These are phyloP conservation scores for Carposina sasakii DNA, from an alignment of 1,140 invertebrate genomes.

Conservation along the genomic window DNA sequence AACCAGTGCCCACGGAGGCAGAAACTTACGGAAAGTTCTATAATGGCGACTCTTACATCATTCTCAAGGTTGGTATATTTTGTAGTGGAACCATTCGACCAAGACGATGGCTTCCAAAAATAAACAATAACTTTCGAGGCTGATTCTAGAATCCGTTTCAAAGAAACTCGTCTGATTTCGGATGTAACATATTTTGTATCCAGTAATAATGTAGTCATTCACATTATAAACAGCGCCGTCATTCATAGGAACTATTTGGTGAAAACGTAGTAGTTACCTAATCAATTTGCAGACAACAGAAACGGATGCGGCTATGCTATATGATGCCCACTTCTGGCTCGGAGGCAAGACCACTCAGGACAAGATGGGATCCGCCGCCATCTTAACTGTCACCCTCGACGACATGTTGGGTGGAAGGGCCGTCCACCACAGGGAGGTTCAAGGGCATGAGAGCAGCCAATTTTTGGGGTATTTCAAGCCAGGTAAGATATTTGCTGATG, in stretches of 20 bases:
- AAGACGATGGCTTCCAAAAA: no score
- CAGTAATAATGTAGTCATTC: no score
- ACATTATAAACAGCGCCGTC: no score
- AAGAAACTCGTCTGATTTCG: no score
- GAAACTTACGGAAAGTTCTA: conserved; percentile 90
- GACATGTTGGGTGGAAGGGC: conserved; percentile 87
- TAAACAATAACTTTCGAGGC: no score
- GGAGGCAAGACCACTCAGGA: conserved; percentile 88
- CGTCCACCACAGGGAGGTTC: conserved; percentile 90
- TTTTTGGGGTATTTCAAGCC: conserved; percentile 90
- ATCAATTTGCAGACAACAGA: conserved; percentile 76
- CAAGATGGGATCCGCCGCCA: conserved; percentile 89
- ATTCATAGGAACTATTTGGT: no score
- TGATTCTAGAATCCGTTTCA: no score
- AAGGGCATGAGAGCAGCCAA: conserved; percentile 87
- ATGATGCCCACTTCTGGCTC: conserved; percentile 94
- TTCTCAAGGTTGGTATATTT: conserved; percentile 83
- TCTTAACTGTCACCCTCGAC: conserved; percentile 89
- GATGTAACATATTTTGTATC: no score
- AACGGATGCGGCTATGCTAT: conserved; percentile 75
- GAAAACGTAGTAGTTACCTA: no score
- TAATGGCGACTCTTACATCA: conserved; percentile 91
- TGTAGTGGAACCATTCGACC: neutral
- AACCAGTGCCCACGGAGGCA: conserved; percentile 82
- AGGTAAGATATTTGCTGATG: conserved; percentile 69